Base-by-base conservation (phyloP, 53 echinoderm and acorn worm genomes). In the Holothuria scabra region DNA sequence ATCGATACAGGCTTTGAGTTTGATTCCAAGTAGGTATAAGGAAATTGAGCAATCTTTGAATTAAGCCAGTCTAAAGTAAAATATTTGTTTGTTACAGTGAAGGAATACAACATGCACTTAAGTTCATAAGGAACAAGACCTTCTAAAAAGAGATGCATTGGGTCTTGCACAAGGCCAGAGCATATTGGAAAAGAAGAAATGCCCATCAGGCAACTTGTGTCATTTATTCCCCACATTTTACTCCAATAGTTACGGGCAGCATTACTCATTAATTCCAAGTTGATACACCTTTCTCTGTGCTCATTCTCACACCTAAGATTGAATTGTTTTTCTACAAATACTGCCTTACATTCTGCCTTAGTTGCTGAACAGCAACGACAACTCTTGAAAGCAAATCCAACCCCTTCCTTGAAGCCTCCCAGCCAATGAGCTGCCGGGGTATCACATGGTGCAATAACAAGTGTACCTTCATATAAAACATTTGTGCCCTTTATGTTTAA, bases 321-420 rank as follows among this genome's bases (percentile, higher is more conserved):
- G 56, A 92, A 84, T 23, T 87, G 58, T n/a, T n/a, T 69, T 71
- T 84, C 87, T 13, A 58, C 26, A 84, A 93, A 87, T 56, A 31
- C 74, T 57, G 13, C 65, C 84, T 89, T 87, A 74, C 84, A 90
- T 19, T 85, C 85, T 49, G 28, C 28, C 38, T 83, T 68, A 19
- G 90, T 65, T 49, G 74, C 81, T n/a, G 88, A 21, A 66, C 93
- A 93, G 35, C 56, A 18, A 46, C 93, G 85, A 68, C 93, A 93
- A 60, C 59, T 34, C 25, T 88, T 84, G 21, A 70, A 48, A 46
- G 93, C 84, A 80, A 90, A 90, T 2, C 68, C 76, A 5, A 93
- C 93, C 74, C 90, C 93, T 61, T n/a, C n/a, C n/a, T 93, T 93
- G 58, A 93, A 93, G 20, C 88, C 88, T 5, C 88, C 93, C 56